Base-by-base conservation (phyloP, 1,140 invertebrate genomes). In the Drosophila kurseongensis region DNA sequence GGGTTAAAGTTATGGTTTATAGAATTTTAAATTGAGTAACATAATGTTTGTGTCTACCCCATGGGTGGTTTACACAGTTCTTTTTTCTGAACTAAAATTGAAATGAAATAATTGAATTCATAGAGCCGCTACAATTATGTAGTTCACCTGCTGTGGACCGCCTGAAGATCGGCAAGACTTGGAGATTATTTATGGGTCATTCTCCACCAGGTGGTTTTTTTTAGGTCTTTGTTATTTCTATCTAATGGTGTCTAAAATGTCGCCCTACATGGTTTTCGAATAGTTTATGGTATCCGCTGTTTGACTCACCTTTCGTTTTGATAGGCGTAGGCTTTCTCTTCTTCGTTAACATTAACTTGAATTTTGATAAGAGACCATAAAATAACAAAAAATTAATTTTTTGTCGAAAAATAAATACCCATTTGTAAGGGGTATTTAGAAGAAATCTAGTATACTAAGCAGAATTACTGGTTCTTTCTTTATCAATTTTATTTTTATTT, bases 201-300 rank as follows among this genome's bases (percentile, higher is more conserved):
- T 51, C 32, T 36, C 29, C 59, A 10, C 36, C 42, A 27, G 66
- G 67, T 51, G 65, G 42, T n/a, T 27, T 29, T 8, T 16, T 44
- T 38, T 12, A 66, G 61, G 14, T 35, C 62, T 48, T 67, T 69
- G 62, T 69, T 50, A 27, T 41, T 71, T 35, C 23, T 9, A 1
- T 54, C 44, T 59, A 56, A 58, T 62, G 54, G 62, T 51, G 29
- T 51, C 38, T 38, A 40, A 44, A 35, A 40, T 68, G 65, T 68
- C 65, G 60, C 47, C 29, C 14, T 12, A 44, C 27, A 36, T 27
- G 29, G 35, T 9, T 58, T 61, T 41, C 13, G 59, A 29, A 38
- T 63, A 62, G 65, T 81, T 81, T 76, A 81, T 67, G 72, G 54
- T 65, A 71, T 78, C 63, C 69, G 71, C 56, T 75, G 47, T 9